Evolutionary conservation across 2,113 vertebrate genomes (phyloP), one percentile per base, ranked within the genome.

Genomic region (Pelecanus crispus): DNA sequence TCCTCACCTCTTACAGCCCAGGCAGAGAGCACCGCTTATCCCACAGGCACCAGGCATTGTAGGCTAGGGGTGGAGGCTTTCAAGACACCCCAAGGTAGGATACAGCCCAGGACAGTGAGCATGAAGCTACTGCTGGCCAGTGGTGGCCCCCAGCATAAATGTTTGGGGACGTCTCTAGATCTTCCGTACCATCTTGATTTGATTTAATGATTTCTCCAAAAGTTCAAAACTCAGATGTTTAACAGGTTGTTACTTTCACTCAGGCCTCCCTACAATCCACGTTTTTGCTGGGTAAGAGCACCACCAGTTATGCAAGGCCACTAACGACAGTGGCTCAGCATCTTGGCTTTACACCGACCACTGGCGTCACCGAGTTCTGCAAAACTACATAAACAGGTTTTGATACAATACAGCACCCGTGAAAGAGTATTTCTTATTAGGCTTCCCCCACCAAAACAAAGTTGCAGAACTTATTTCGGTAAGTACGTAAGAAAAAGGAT

Each of bases 311-410:
- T 0, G 1, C 53, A 86, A 77, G 65, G 49, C 25, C 16, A 25
- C 31, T 78, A 81, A 72, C 1, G 1, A 81, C 28, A 88, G 49
- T 0, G 0, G 56, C 21, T 79, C 58, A 38, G 47, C 2, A 2
- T 26, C 47, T 36, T 63, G 34, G 29, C 29, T 84, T 75, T 65
- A 50, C 14, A 67, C 19, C 10, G 40, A 65, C 26, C 59, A 17
- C 6, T 31, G 17, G 22, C 55, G 44, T 38, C 1, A 1, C 7
- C 58, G 36, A 88, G 65, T 83, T 92, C 65, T 79, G 45, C 26
- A 81, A 50, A 86, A 65, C 31, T 34, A 18, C 14, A 50, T 22
- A 22, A 73, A 62, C 22, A 47, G 17, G 18, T 74, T 93, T 59
- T 55, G 11, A 74, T 34, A 66, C n/a, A 81, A 47, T 18, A 81